Evolutionary conservation across 2,888 invertebrate genomes (phyloP).

Genomic region (Stomorhina lunata): DNA sequence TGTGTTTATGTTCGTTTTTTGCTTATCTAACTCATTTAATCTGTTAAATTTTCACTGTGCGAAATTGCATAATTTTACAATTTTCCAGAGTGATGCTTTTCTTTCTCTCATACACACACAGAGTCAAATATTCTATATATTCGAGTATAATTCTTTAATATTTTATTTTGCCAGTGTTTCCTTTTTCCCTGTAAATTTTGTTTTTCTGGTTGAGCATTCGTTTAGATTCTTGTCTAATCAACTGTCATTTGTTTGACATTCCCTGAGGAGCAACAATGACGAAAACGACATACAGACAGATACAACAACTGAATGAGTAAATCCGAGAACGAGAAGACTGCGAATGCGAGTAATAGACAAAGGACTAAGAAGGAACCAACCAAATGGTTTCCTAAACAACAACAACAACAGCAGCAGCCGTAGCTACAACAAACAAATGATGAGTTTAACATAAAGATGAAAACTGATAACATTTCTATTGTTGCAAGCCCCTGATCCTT

Average conservation of each 20-base stretch:
- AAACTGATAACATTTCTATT: conserved; percentile 44
- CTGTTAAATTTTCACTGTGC: conserved; percentile 65
- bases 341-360: conserved; percentile 29
- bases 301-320: conserved; percentile 11
- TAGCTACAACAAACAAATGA: conserved; percentile 49
- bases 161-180: conserved; percentile 46
- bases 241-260: conserved; percentile 79
- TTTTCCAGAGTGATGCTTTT: conserved; percentile 78
- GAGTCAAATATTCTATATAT: conserved; percentile 28
- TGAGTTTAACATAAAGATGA: conserved; percentile 61
- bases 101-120: neutral
- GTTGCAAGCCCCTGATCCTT: neutral
- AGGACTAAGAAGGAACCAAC: conserved; percentile 16
- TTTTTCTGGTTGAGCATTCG: conserved; percentile 68
- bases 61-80: conserved; percentile 78
- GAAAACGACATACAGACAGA: conserved; percentile 63
- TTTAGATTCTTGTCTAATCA: conserved; percentile 78
- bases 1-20: conserved; percentile 23
- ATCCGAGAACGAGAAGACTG: conserved; percentile 1
- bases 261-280: conserved; percentile 73
- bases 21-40: conserved; percentile 63
- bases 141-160: conserved; percentile 47
- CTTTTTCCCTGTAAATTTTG: conserved; percentile 23
- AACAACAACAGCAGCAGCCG: conserved; percentile 20
- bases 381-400: conserved; percentile 24